Evolutionary conservation across 2,888 invertebrate genomes (phyloP), one percentile per base, ranked within the genome.

Genomic region (Auanema freiburgensis): DNA sequence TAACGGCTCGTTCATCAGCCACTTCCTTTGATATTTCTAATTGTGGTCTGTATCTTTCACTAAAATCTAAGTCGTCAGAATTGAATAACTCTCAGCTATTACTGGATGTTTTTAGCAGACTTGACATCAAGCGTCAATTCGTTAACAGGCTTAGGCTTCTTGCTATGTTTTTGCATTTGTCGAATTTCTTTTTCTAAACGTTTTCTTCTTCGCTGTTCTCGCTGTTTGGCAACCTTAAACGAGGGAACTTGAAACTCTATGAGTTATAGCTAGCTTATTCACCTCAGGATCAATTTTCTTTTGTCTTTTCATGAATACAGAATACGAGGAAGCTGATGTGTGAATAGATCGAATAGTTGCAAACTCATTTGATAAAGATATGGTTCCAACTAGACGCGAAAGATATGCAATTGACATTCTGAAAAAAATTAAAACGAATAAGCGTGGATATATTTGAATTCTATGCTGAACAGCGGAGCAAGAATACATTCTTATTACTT

Each of bases 111-210:
- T 59, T 78, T 78, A 11, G 79, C 76, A 11, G 78, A 77, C 57
- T 71, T 77, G 54, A 80, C 70, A 69, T 79, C 79, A 43, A 82
- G 43, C 0, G 93, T 91, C 70, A 90, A 84, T 86, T 97, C 97
- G 61, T 90, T 90, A 49, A 97, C 88, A 0, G 96, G 94, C 85
- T 96, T 97, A 55, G 93, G 84, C 83, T 92, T 92, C 41, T 89
- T 87, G 0, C 91, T 89, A 86, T 89, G 89, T 83, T 90, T 92
- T 83, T 92, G 90, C 65, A 96, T 85, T 71, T 89, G 65, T 12
- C 78, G 71, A 53, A 81, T 94, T 84, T 90, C 90, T 83, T 92
- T 94, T 84, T 93, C 93, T 1, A 97, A 73, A 84, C 90, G 92
- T 82, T 88, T 91, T 71, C 89, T 89, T 69, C 88, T 90, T 57